Conservation (phyloP, 2,888 invertebrate genomes). For the Ochlodes sylvanus region DNA sequence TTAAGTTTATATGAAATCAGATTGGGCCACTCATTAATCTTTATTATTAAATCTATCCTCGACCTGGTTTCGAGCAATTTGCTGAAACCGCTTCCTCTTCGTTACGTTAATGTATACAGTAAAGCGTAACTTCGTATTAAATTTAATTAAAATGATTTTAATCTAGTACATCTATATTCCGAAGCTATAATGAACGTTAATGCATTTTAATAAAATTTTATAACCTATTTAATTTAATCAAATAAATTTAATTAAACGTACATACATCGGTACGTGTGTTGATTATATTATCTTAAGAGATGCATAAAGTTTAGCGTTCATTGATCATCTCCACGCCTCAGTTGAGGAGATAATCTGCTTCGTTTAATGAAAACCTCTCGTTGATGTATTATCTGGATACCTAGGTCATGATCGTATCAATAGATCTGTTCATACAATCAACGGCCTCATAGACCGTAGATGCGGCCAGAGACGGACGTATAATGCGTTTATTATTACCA, state of each 20-base stretch:
- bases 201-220: too few species aligned
- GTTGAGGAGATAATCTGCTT: conserved; percentile 7
- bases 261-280: too few species aligned
- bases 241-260: too few species aligned
- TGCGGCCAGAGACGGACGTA: conserved; percentile 20
- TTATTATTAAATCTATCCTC: conserved; percentile 22
- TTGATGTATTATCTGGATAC: conserved; percentile 20
- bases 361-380: conserved; percentile 5
- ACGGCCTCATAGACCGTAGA: not conserved
- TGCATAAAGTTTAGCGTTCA: not conserved
- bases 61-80: conserved; percentile 23
- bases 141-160: not conserved
- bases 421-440: conserved; percentile 16
- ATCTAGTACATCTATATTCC: not conserved
- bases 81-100: conserved; percentile 15
- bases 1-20: not conserved
- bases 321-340: not conserved
- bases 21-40: conserved; percentile 20
- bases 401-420: conserved; percentile 25
- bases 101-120: conserved; percentile 3
- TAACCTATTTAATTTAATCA: too few species aligned
- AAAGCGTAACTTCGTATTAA: not conserved
- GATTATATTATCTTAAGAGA: too few species aligned
- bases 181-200: not conserved
- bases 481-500: conserved; percentile 35